Evolutionary conservation across 2,888 invertebrate species (phyloP), one percentile per base, ranked within the genome.

Genomic region (Antitype chi): DNA sequence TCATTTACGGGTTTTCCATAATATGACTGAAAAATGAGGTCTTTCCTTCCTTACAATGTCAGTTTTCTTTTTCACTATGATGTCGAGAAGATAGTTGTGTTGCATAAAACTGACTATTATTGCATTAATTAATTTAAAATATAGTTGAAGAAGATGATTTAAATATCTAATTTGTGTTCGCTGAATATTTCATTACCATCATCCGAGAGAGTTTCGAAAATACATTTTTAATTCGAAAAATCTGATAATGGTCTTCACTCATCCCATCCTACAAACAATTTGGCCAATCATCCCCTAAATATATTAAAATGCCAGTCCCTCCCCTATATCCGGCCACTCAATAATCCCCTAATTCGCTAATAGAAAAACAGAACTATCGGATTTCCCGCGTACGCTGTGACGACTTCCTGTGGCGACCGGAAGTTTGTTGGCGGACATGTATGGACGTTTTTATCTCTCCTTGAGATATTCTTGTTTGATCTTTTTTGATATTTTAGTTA

Each of bases 341-440:
- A 87, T 87, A 82, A 85, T 91, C 95, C 95, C 95, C 96, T 95
- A 95, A 96, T 95, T 94, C 95, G 94, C 93, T 96, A 95, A 96
- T 95, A 95, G 95, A 96, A 95, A 94, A 92, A 94, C 92, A 93
- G 93, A 91, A 94, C 82, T 87, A 95, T 95, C 94, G 92, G 92
- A 94, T 95, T 93, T 94, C 95, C 92, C 89, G 85, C 86, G 89
- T 85, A 92, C 92, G 92, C 89, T 90, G 92, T 93, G 93, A 94
- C 94, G 93, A 93, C 94, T 93, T 95, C 96, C 95, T 94, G 94
- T 81, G 81, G 85, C 78, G 75, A 78, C 91, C 92, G 95, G 95
- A 94, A 90, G 91, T 91, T 80, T 90, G 91, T 90, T 92, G 90
- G 90, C 89, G 89, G 88, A 70, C 66, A 68, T 76, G 60, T 81